phyloP scores from a whole-genome alignment of 2,888 invertebrate genomes.

The Cephus nigrinus region DNA sequence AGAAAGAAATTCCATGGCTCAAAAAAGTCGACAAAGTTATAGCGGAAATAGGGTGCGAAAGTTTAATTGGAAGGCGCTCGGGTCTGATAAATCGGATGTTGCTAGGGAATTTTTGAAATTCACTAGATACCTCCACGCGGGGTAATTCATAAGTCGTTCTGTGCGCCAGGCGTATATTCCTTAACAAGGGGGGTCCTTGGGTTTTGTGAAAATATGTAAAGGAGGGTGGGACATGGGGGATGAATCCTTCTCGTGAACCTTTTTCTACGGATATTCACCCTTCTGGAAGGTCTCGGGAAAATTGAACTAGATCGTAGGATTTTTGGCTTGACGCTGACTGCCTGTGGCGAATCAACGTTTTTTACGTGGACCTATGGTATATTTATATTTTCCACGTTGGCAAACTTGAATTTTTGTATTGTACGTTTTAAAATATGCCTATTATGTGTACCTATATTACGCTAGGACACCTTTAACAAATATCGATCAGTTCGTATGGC shows the following conservation, averaged over 20 bases:
- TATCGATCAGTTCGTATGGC: conserved; percentile 14
- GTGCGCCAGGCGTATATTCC: neutral
- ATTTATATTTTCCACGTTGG: neutral
- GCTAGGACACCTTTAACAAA: conserved; percentile 10
- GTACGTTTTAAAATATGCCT: neutral
- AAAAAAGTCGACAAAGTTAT: neutral
- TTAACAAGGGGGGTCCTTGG: neutral
- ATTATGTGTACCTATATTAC: neutral
- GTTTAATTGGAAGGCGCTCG: neutral
- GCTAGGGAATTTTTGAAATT: neutral
- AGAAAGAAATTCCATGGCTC: neutral
- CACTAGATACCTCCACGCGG: neutral
- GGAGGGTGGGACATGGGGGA: neutral
- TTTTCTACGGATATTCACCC: neutral
- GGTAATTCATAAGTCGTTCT: neutral
- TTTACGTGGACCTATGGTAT: neutral
- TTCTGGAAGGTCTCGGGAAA: neutral
- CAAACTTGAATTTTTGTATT: neutral
- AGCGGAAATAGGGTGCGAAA: neutral
- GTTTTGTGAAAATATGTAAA: neutral
- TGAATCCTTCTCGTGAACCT: neutral
- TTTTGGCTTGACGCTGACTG: neutral
- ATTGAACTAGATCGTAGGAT: neutral
- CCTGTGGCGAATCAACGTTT: neutral
- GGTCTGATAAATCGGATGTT: neutral